phyloP scores from a whole-genome alignment of 2,797 vertebrate genomes.

The Knipowitschia caucasica region DNA sequence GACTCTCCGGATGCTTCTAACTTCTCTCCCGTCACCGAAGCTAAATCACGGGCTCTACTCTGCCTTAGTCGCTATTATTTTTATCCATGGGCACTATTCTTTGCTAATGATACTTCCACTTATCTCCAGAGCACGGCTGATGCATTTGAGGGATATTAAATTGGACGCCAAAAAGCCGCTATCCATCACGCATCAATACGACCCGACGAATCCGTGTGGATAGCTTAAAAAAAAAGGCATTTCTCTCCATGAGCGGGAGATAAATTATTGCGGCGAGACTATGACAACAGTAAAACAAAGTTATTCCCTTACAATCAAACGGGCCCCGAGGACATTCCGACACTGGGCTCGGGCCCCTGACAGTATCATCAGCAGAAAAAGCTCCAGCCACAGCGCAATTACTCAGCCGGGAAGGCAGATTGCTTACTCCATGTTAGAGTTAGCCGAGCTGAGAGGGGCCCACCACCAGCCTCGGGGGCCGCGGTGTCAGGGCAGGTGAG shows the following conservation, averaged over 20 bases:
- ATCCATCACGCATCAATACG: slow-evolving; percentile 33
- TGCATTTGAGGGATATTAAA: slow-evolving; percentile 23
- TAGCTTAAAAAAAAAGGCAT: slow-evolving; percentile 32
- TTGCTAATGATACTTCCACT: slow-evolving; percentile 38
- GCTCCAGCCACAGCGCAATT: slow-evolving; percentile 58
- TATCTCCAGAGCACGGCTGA: slow-evolving; percentile 29
- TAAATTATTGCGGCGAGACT: slow-evolving; percentile 36
- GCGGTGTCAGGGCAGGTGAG: slow-evolving; percentile 4
- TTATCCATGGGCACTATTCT: slow-evolving; percentile 39
- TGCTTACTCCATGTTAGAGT: slow-evolving; percentile 51
- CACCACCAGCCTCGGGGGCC: slow-evolving; percentile 26
- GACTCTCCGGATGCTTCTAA: background rate
- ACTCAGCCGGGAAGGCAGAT: slow-evolving; percentile 57
- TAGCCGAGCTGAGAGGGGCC: slow-evolving; percentile 26
- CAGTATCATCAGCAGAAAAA: slow-evolving; percentile 65
- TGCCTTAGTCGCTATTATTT: slow-evolving; percentile 26
- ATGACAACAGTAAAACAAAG: slow-evolving; percentile 48
- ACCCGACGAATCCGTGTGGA: slow-evolving; percentile 26
- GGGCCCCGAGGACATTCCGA: slow-evolving; percentile 37
- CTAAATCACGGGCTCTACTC: slow-evolving; percentile 9
- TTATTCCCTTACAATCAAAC: slow-evolving; percentile 49
- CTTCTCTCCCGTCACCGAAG: background rate
- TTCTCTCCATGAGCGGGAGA: slow-evolving; percentile 31
- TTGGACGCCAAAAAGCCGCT: slow-evolving; percentile 17
- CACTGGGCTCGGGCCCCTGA: slow-evolving; percentile 46